Base-by-base conservation (phyloP, 2,797 vertebrate genomes). In the Phrynocephalus vlangalii region DNA sequence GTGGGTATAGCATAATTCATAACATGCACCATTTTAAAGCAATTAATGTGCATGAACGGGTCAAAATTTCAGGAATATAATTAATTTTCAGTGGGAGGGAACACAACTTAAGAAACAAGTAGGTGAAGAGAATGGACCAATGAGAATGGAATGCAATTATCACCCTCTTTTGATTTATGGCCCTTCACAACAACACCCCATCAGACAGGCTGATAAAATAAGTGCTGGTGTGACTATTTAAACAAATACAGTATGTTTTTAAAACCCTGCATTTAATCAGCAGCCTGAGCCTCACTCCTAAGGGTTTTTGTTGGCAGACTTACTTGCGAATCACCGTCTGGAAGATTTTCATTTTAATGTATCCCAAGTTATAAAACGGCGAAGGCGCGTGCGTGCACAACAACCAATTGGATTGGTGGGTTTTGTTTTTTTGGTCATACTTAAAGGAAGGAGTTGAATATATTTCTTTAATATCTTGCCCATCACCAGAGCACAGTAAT, bases 391-490 rank as follows among this genome's bases (percentile, higher is more conserved):
- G 30, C 71, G 48, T 52, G 13, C 66, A 73, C 56, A 48, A 16
- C 13, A 30, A 50, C 79, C 70, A 68, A 88, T 66, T 60, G 38
- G 63, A 67, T 86, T 91, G 33, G 82, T 88, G 86, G 50, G 30
- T 18, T 33, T 38, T 76, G 48, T 56, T 11, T 83, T 8, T 52
- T 50, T 70, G 28, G 28, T 85, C 63, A 81, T 86, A 79, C 79
- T 92, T 38, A 83, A 87, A 67, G 13, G 38, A 28, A 4, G 24
- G 89, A 91, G 10, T 77, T 92, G 90, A 87, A 90, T 68, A 1
- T 89, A 67, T 92, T 87, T 63, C 88, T 90, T 92, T 90, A 92
- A 70, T 79, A 4, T 87, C 38, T 90, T 90, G 90, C 81, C 85
- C 84, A 79, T 71, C 73, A 93, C 76, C 72, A 90, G 77, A 63